Conservation (phyloP, 2,113 vertebrate species). For the Chloebia gouldiae region DNA sequence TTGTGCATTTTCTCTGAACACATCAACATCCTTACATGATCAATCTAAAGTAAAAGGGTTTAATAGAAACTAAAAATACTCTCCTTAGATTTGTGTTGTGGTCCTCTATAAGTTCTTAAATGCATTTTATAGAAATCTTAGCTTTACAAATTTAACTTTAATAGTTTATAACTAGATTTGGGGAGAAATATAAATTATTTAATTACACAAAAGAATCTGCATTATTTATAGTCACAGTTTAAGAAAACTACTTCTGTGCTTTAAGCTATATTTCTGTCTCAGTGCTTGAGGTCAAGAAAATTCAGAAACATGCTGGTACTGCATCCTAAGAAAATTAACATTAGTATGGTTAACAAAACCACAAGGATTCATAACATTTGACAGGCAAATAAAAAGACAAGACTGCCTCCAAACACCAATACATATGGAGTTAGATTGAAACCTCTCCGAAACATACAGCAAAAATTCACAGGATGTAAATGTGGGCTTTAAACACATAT, state of each 20-base stretch:
- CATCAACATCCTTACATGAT: neutral
- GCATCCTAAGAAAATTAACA: neutral
- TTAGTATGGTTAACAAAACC: neutral
- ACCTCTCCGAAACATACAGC: neutral
- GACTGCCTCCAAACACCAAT: neutral
- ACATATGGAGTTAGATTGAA: neutral
- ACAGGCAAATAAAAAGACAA: neutral
- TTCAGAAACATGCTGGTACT: neutral
- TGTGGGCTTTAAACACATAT: neutral
- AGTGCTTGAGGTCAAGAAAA: neutral
- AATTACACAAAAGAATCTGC: neutral
- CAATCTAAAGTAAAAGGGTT: neutral
- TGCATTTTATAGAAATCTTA: neutral
- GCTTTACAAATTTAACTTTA: neutral
- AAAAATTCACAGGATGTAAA: neutral
- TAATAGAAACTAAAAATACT: neutral
- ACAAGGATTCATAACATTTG: neutral
- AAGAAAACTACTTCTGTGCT: neutral
- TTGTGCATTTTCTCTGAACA: neutral
- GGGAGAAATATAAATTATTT: neutral
- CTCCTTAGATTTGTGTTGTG: neutral
- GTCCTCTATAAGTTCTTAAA: neutral
- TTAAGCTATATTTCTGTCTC: neutral
- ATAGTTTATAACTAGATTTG: neutral
- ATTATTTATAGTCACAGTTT: neutral